Evolutionary conservation across 2,113 vertebrate species (phyloP).

Genomic region (Terrapene triunguis): DNA sequence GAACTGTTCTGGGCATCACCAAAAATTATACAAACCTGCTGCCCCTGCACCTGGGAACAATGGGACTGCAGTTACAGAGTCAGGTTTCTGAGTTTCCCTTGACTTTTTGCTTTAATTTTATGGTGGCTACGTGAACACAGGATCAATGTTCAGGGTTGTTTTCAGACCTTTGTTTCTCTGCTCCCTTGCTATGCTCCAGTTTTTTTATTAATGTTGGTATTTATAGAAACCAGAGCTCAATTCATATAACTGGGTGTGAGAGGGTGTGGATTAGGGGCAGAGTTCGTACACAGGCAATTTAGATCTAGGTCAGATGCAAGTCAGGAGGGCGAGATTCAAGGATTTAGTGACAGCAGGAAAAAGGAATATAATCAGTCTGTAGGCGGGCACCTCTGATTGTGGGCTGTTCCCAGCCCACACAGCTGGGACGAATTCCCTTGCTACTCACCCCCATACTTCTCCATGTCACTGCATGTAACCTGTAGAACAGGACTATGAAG

Average conservation of each 20-base stretch:
- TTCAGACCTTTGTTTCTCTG: background rate
- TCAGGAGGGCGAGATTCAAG: background rate
- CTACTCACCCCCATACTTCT: background rate
- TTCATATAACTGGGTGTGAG: background rate
- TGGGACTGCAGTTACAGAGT: background rate
- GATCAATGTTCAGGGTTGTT: background rate
- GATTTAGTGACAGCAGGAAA: background rate
- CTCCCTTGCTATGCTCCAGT: slow-evolving; percentile 20
- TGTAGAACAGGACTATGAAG: background rate
- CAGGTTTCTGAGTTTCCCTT: background rate
- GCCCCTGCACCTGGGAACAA: background rate
- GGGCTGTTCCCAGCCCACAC: background rate
- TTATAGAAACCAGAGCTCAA: background rate
- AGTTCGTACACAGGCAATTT: background rate
- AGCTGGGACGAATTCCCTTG: background rate
- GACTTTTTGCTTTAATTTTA: background rate
- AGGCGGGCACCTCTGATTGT: background rate
- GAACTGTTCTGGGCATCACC: too few relatives aligned
- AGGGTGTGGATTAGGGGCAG: background rate
- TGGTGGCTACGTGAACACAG: background rate
- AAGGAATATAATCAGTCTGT: background rate
- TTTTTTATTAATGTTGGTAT: background rate
- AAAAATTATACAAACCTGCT: too few relatives aligned
- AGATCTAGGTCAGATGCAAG: background rate
- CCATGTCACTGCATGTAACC: background rate